Conservation (phyloP, 2,797 vertebrate species). For the Australoheros facetus region DNA sequence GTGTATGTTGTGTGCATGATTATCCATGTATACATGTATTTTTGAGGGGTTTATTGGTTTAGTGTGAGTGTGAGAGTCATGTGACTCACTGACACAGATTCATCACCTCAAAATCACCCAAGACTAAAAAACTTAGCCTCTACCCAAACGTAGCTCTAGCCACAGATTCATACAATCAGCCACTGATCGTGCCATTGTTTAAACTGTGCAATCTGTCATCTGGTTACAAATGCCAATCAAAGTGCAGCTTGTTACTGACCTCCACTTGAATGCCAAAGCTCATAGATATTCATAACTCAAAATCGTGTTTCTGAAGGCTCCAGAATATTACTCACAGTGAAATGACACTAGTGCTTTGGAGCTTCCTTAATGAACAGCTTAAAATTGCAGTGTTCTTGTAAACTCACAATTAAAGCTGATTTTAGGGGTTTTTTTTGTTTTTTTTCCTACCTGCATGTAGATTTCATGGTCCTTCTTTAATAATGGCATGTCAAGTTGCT, state of each 20-base stretch:
- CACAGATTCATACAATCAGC: background rate
- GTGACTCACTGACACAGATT: background rate
- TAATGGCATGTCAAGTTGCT: background rate
- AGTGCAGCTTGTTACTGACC: background rate
- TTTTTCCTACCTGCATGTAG: background rate
- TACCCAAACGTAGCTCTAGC: background rate
- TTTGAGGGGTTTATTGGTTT: background rate
- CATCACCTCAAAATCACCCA: background rate
- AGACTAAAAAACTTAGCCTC: background rate
- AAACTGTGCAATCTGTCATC: background rate
- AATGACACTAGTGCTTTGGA: background rate
- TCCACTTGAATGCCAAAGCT: background rate
- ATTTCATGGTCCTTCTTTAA: background rate
- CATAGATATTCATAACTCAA: background rate
- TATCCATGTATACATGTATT: background rate
- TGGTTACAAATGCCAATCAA: background rate
- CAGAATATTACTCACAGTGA: background rate
- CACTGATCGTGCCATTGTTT: background rate
- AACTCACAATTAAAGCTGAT: background rate
- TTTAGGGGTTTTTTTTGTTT: no score
- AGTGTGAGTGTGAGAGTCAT: no score
- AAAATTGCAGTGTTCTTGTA: background rate
- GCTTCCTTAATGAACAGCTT: background rate
- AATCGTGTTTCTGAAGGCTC: background rate
- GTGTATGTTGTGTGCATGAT: constrained; percentile 15